Conservation (phyloP, 2,113 vertebrate genomes). For the Pseudopodoces humilis region DNA sequence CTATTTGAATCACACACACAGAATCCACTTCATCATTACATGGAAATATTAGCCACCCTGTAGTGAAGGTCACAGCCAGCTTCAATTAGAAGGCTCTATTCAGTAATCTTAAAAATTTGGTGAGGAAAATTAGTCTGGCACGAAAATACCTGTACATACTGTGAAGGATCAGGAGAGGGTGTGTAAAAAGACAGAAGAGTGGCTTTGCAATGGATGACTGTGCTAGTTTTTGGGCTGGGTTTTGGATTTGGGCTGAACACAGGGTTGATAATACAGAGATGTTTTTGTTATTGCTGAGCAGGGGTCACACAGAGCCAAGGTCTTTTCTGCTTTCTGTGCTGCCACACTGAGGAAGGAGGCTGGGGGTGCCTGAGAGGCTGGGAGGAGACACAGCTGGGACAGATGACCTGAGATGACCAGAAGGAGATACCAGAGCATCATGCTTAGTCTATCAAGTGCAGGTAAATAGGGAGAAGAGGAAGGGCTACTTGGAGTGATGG, state of each 20-base stretch:
- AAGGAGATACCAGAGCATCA: not conserved
- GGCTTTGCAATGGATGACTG: not conserved
- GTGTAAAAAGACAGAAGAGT: not conserved
- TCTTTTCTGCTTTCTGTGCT: not conserved
- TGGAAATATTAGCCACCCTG: not conserved
- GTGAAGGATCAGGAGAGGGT: not conserved
- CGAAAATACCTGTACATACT: not conserved
- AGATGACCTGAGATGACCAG: not conserved
- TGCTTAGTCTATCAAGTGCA: not conserved
- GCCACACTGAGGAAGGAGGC: fast-evolving
- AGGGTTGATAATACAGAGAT: not conserved
- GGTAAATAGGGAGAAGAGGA: not conserved
- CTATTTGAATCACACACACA: not conserved
- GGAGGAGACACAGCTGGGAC: not conserved
- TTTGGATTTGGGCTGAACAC: not conserved
- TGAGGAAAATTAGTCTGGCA: not conserved
- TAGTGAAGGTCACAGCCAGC: not conserved
- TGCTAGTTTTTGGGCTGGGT: not conserved
- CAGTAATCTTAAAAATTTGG: not conserved
- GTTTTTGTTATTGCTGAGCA: not conserved
- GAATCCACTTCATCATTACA: not conserved
- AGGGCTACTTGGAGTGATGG: not conserved
- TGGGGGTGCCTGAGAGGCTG: fast-evolving
- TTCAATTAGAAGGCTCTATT: not conserved
- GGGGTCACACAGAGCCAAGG: not conserved